Conservation (phyloP, 2,888 invertebrate species). For the Campoplex capitator region DNA sequence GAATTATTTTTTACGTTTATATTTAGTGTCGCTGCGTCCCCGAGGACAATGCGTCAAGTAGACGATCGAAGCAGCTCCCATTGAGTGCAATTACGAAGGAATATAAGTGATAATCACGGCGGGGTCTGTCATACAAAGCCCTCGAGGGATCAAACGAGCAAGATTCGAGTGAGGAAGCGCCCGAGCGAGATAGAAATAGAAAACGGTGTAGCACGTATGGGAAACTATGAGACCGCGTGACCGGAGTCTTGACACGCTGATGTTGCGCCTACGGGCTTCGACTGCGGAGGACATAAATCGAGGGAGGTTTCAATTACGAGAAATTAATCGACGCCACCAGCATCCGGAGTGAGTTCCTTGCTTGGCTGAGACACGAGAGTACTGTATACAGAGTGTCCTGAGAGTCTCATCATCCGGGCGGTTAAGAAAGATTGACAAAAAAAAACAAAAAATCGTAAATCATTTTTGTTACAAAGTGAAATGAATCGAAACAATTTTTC, state of each 20-base stretch:
- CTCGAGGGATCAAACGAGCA: background rate
- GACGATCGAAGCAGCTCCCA: background rate
- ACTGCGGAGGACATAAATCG: constrained; percentile 63
- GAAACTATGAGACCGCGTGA: constrained; percentile 48
- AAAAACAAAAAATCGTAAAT: too few species aligned
- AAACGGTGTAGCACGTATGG: constrained; percentile 27
- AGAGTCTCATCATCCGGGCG: background rate
- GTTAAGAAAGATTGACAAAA: background rate
- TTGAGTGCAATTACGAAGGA: constrained; percentile 29
- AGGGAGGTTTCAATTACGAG: constrained; percentile 48
- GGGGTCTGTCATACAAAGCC: background rate
- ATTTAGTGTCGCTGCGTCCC: background rate
- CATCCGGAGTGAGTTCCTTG: constrained; percentile 56
- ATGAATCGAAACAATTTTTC: too few species aligned
- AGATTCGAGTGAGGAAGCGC: constrained; percentile 12
- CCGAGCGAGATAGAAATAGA: constrained; percentile 34
- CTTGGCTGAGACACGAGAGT: constrained; percentile 1
- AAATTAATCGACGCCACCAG: constrained; percentile 49
- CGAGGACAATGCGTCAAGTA: background rate
- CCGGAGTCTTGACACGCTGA: constrained; percentile 15
- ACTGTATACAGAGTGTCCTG: background rate
- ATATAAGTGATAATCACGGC: constrained; percentile 13
- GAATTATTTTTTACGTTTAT: background rate
- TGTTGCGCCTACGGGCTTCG: constrained; percentile 40
- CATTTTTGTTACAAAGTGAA: too few species aligned